Base-by-base conservation (phyloP, 2,888 invertebrate genomes). In the Parnassius orleans region DNA sequence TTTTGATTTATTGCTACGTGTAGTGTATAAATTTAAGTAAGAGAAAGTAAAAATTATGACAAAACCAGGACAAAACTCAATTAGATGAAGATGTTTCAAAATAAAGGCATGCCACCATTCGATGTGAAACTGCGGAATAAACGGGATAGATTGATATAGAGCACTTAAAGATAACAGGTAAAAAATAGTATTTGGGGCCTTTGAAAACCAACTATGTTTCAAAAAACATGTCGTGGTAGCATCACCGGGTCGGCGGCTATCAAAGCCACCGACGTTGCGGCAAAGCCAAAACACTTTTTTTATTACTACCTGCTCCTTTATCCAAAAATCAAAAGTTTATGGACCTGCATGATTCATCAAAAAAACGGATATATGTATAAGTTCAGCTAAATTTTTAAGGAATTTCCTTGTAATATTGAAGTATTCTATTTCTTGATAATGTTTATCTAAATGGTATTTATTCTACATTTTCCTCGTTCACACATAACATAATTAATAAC, bases 181-280 rank as follows among this genome's bases (percentile, higher is more conserved):
- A 42, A 52, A 47, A 63, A 63, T 59, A 61, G 61, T 52, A 66
- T 60, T 66, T 62, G 64, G 68, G 71, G 76, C 76, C 77, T 78
- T 80, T 74, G 80, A 83, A 84, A 86, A 83, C 79, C 80, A 78
- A 79, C 70, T 68, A 84, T 84, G 83, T 86, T 84, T 87, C 80
- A 79, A 79, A 86, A 86, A 81, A 77, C 80, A 72, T 83, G 84
- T 85, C 87, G 88, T 90, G 90, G 87, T 89, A 89, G 85, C 79
- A 71, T 61, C 66, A 69, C 73, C 72, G 73, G 63, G 55, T 43
- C 41, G 75, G 71, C 33, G 33, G 33, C 33, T 89, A 90, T 89
- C 87, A 89, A 77, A 78, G 69, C 67, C 72, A 84, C 87, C 90
- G 89, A 80, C 87, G 73, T 66, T 68, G 73, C 77, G 74, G 75